Base-by-base conservation (phyloP, 2,113 vertebrate species). In the Rhodinocichla rosea region DNA sequence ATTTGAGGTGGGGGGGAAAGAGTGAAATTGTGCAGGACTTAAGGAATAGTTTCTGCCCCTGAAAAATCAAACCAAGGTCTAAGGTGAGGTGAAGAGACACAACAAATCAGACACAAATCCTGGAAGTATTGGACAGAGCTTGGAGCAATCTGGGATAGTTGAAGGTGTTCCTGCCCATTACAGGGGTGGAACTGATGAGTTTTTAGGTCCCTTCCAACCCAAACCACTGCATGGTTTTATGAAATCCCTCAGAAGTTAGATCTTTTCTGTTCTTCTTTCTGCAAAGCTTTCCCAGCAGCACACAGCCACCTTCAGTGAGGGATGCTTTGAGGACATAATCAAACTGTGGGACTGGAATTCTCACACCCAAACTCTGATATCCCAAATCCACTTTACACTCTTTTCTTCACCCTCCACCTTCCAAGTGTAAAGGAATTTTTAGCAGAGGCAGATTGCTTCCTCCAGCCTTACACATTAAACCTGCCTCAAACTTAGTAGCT, bases 1-100 rank as follows among this genome's bases (percentile, higher is more conserved):
- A 77, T 15, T 6, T 1, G 0, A 6, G 3, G 3, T n/a, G 2
- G 4, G 3, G 3, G 3, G 0, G 5, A 7, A 22, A 19, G 24
- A 39, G 26, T 24, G 32, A 44, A 69, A 53, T 1, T 4, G 22
- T 15, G 6, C 8, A 59, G 15, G 33, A 19, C 33, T 56, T 73
- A 24, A n/a, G 18, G 39, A 59, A 67, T 2, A 24, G 7, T 11
- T 83, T 77, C 30, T 59, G 15, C 10, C 19, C 19, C n/a, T 50
- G 39, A 33, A 68, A 88, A 71, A 57, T 14, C 21, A 60, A 73
- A 23, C 13, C 7, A 28, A 0, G 0, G 0, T 32, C 62, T 45
- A 40, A 76, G 33, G 15, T 3, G 4, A 39, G 39, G 47, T 13
- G 18, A 44, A 56, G 4, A 37, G 49, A 39, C 17, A 39, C 4